Conservation (phyloP, 2,797 vertebrate species). For the Gephyroberyx darwinii region DNA sequence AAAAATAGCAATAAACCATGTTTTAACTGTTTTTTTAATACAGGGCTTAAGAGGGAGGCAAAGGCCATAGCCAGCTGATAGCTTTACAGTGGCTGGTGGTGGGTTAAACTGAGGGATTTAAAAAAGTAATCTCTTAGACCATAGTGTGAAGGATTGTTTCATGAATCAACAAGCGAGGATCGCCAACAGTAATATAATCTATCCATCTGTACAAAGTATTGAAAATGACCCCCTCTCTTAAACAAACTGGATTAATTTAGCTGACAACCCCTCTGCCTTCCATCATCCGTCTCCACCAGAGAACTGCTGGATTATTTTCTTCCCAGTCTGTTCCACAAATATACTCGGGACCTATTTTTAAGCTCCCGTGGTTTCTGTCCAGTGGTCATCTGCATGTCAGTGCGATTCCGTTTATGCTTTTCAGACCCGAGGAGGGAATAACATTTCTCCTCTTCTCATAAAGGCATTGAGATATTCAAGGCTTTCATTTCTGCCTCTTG, state of each 20-base stretch:
- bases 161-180: constrained; percentile 59
- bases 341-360: constrained; percentile 36
- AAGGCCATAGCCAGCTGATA: constrained; percentile 18
- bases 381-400: constrained; percentile 53
- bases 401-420: constrained; percentile 42
- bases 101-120: constrained; percentile 46
- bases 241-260: constrained; percentile 59
- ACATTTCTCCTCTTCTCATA: constrained; percentile 56
- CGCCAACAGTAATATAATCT: constrained; percentile 56
- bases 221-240: constrained; percentile 50
- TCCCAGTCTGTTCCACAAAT: constrained; percentile 47
- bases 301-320: constrained; percentile 45
- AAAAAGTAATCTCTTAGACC: constrained; percentile 47
- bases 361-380: constrained; percentile 40
- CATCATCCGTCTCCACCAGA: constrained; percentile 48
- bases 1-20: constrained; percentile 3
- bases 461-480: constrained; percentile 64
- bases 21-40: constrained; percentile 2
- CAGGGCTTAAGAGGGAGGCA: constrained; percentile 13
- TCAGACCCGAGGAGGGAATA: constrained; percentile 54
- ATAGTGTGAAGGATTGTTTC: constrained; percentile 54
- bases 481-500: constrained; percentile 59
- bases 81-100: constrained; percentile 10
- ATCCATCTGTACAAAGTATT: constrained; percentile 56
- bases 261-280: constrained; percentile 31